Base-by-base conservation (phyloP, 1,140 invertebrate species). In the Tetranychus cinnabarinus region DNA sequence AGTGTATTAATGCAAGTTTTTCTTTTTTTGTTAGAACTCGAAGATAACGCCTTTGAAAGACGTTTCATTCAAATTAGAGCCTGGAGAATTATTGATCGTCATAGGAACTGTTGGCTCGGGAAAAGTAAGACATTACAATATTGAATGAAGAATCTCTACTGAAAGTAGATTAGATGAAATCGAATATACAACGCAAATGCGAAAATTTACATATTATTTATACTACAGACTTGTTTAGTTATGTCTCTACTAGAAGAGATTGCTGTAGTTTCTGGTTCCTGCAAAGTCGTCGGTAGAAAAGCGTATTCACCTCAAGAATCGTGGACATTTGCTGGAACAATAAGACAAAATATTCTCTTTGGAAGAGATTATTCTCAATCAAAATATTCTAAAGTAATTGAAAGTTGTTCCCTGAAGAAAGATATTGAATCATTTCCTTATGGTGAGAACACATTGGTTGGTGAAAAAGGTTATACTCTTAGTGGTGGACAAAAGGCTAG, bases 401-500 rank as follows among this genome's bases (percentile, higher is more conserved):
- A 70, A 15, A 66, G 66, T 33, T 78, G 77, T 70, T 75, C 74
- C 8, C 67, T 78, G 31, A 63, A 68, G n/a, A 65, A 68, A 54
- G 73, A 74, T 59, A 55, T 74, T 33, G 58, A 70, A 37, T 68
- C 69, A 58, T 66, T 79, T 33, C 86, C 87, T 5, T 87, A 81
- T 2, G 86, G 87, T 1, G 88, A 93, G 75, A 78, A 82, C 67
- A 92, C 88, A 0, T 88, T 91, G 77, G 91, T 91, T 64, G 88
- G 88, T 62, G 88, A 92, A 75, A 89, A 91, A 74, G 85, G 85
- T 58, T 92, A 97, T 64, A 97, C 96, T 75, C 75, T 98, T 61
- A 92, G 87, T 58, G 95, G 95, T 56, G 95, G 70, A 37, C 70
- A 71, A 56, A 71, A 71, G 62, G 70, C 72, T 59, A 58, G 70